Evolutionary conservation across 2,797 vertebrate species (phyloP).

Genomic region (Clarias laeviceps): DNA sequence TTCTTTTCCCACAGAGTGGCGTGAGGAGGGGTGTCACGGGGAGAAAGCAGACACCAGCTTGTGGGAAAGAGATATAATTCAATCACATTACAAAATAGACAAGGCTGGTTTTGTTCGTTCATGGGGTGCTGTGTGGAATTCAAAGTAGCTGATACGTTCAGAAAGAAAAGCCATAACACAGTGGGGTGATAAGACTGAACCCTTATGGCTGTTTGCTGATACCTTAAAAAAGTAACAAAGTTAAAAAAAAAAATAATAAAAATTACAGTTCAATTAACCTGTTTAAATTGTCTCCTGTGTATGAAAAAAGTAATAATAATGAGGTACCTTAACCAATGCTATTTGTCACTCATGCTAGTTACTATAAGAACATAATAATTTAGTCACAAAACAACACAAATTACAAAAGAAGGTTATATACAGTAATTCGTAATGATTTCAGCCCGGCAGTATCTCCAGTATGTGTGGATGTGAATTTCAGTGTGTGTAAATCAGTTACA

Average conservation of each 20-base stretch:
- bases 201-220: conserved; percentile 22
- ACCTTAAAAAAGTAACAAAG: not conserved
- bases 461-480: conserved; percentile 5
- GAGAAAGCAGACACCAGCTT: conserved; percentile 63
- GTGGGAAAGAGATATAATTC: conserved; percentile 66
- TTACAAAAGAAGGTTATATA: not conserved
- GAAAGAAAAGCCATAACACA: conserved; percentile 45
- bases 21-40: conserved; percentile 59
- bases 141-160: conserved; percentile 58
- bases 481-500: conserved; percentile 2
- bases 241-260: not conserved
- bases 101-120: conserved; percentile 55
- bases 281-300: not conserved
- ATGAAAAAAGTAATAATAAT: not conserved
- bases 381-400: not conserved
- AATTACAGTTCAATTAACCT: not conserved
- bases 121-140: conserved; percentile 57
- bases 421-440: not conserved
- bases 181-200: conserved; percentile 41
- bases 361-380: not conserved
- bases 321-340: not conserved
- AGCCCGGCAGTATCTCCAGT: not conserved
- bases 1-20: conserved; percentile 73
- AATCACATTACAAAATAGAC: conserved; percentile 64
- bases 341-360: not conserved